phyloP scores from a whole-genome alignment of 2,113 vertebrate genomes.

The Dasypus novemcinctus region DNA sequence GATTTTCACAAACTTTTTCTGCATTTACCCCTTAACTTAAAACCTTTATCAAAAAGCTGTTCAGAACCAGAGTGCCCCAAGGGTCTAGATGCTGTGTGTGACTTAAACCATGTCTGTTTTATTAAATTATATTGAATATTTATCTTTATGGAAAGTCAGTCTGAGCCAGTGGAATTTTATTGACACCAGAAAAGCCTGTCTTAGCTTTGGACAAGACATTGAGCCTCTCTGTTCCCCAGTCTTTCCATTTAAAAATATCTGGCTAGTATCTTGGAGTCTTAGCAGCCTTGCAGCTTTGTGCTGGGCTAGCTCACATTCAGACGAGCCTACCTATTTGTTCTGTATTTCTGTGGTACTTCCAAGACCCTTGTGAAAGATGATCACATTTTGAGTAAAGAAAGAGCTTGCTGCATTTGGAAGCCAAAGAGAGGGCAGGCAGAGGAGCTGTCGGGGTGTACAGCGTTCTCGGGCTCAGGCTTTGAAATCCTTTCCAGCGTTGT shows the following conservation, averaged over 20 bases:
- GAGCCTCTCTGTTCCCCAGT: background rate
- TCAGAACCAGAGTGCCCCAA: background rate
- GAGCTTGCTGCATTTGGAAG: constrained; percentile 45
- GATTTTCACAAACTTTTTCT: background rate
- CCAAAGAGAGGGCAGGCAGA: constrained; percentile 55
- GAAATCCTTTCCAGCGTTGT: constrained; percentile 67
- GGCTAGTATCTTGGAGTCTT: background rate
- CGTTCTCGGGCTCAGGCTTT: constrained; percentile 41
- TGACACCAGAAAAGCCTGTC: background rate
- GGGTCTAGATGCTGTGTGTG: background rate
- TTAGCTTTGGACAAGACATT: background rate
- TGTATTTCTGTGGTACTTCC: background rate
- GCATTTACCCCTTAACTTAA: background rate
- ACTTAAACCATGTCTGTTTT: background rate
- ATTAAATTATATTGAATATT: constrained; percentile 22
- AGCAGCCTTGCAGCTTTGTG: constrained; percentile 2
- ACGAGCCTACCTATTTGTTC: background rate
- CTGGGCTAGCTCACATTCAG: background rate
- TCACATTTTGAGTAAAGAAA: constrained; percentile 66
- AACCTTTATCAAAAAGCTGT: background rate
- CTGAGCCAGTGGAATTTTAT: background rate
- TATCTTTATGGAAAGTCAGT: background rate
- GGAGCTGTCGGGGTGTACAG: background rate
- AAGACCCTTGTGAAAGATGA: constrained; percentile 28
- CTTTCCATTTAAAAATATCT: constrained; percentile 3